A percentile compares a stretch with the other conserved stretches of the same genome.
phyloP scores from a whole-genome alignment of 35 echinoderm and acorn worm genomes.

The Heliocidaris erythrogramma region DNA sequence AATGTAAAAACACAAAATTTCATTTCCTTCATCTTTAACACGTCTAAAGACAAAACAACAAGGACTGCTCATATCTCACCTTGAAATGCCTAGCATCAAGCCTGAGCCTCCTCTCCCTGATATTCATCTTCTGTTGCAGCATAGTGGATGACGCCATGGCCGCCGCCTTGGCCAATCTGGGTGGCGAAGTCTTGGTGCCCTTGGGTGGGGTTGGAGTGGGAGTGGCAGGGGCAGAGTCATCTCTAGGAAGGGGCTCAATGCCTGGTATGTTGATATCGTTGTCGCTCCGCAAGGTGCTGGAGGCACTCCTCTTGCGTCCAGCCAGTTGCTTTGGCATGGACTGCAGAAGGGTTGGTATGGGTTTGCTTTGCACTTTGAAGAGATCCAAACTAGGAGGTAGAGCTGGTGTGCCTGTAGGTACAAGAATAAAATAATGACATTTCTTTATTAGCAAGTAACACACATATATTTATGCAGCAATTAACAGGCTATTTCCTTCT shows the following conservation, averaged over 20 bases:
- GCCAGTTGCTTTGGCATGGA: conserved; percentile 7
- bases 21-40: neutral
- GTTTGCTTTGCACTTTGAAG: conserved; percentile 52
- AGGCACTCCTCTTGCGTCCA: neutral
- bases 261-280: conserved; percentile 62
- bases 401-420: conserved; percentile 67
- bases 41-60: neutral
- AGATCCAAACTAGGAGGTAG: conserved; percentile 76
- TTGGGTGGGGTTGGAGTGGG: conserved; percentile 14
- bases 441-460: neutral
- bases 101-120: conserved; percentile 7
- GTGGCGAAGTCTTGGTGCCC: neutral
- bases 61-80: neutral
- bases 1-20: neutral
- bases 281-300: neutral
- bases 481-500: neutral
- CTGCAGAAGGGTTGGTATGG: conserved; percentile 19
- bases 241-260: conserved; percentile 54
- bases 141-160: conserved; percentile 4
- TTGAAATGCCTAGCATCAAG: conserved; percentile 27
- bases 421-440: neutral
- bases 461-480: neutral
- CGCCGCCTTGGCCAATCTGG: neutral
- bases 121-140: conserved; percentile 33
- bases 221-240: conserved; percentile 27